Percentiles rank a stretch among this genome's conserved stretches.
phyloP scores from a whole-genome alignment of 2,113 vertebrate species.

The Prinia subflava region DNA sequence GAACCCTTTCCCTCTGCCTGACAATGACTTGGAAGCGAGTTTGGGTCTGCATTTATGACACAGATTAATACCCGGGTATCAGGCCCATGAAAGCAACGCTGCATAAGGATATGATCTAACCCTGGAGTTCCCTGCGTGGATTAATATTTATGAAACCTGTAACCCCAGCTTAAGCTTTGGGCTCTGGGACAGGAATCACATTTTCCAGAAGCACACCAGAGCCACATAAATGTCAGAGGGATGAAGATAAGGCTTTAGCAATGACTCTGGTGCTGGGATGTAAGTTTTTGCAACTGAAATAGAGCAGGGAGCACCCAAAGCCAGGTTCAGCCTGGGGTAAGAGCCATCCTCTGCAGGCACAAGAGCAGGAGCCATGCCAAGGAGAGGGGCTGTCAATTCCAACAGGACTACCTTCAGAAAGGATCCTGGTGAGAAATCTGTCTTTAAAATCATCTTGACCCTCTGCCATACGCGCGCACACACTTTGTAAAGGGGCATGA shows the following conservation, averaged over 20 bases:
- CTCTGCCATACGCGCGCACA: fast-evolving
- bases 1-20: background rate
- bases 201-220: conserved; percentile 16
- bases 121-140: background rate
- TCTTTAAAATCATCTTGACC: conserved; percentile 18
- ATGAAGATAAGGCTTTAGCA: background rate
- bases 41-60: background rate
- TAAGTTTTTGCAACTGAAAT: background rate
- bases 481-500: background rate
- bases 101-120: background rate
- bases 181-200: background rate
- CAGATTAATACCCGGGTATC: background rate
- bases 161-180: background rate
- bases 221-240: background rate
- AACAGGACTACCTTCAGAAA: background rate
- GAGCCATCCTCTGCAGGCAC: background rate
- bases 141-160: background rate
- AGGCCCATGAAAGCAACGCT: background rate
- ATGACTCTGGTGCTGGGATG: background rate
- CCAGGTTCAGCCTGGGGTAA: background rate
- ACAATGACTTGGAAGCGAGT: background rate
- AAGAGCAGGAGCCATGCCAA: background rate
- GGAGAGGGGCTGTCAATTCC: background rate
- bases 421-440: background rate
- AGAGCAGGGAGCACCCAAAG: background rate